Evolutionary conservation across 2,888 invertebrate genomes (phyloP), one percentile per base, ranked within the genome.

Genomic region (Drosophila nr. medialis): DNA sequence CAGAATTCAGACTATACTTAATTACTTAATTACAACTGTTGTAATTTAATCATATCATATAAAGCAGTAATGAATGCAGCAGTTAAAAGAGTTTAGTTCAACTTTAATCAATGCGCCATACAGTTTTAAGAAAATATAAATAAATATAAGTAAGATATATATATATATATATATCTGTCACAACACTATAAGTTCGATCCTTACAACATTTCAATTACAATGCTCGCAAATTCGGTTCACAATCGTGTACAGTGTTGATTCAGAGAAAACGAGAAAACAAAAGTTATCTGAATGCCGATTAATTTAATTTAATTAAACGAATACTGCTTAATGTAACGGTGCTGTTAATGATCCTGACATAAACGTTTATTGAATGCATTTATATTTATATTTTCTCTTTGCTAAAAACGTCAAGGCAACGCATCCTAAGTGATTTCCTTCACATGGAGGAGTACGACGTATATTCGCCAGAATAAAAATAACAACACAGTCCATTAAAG

Each of bases 401-500:
- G 36, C 40, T 50, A 53, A 38, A 53, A 34, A 21, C 40, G 34
- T 42, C n/a, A 32, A 36, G 21, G 21, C 63, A 53, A 30, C 50
- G 42, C 54, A 49, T 56, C 67, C 72, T 81, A 77, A 77, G 77
- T 77, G 79, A 61, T 56, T 49, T 30, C 8, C 18, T 10, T 32
- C 32, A 24, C 18, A 40, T 49, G 63, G 32, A 48, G 42, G 15
- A 54, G 62, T 38, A 13, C 18, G 24, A 18, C 18, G 59, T 60
- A 55, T 70, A 64, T 58, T 30, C 45, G 38, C 53, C 59, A 45
- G 59, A 68, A 69, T 45, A n/a, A 55, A n/a, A 55, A 55, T 55
- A 78, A 76, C 70, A 70, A 72, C 76, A 73, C 76, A 83, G 83
- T 66, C 83, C 88, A 84, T 84, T 88, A 88, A 84, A 84, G 83